Conservation (phyloP, 2,797 vertebrate species). For the Muscicapa striata region DNA sequence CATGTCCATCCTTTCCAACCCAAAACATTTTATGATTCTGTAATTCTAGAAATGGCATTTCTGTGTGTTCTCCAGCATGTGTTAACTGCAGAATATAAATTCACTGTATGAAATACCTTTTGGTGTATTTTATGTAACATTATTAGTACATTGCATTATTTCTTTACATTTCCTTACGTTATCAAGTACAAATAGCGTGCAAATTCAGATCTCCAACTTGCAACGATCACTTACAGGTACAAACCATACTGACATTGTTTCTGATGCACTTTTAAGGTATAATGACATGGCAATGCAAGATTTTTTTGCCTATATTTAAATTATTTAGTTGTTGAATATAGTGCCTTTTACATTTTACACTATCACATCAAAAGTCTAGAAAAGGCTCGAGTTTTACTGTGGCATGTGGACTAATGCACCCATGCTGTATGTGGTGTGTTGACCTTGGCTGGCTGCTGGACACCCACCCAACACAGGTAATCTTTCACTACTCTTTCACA, state of each 20-base stretch:
- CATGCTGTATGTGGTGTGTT: neutral
- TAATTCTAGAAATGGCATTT: neutral
- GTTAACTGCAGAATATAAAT: neutral
- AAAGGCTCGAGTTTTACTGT: neutral
- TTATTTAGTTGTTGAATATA: neutral
- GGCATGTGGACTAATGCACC: neutral
- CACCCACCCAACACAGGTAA: neutral
- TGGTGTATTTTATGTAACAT: neutral
- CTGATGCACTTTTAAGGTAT: neutral
- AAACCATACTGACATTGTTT: neutral
- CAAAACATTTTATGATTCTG: neutral
- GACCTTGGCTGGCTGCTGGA: neutral
- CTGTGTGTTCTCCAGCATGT: neutral
- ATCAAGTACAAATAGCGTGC: neutral
- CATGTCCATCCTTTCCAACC: neutral
- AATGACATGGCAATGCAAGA: neutral
- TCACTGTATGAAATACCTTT: neutral
- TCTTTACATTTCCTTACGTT: neutral
- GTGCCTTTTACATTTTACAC: neutral
- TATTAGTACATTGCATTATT: neutral
- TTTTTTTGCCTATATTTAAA: neutral
- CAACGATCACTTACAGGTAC: neutral
- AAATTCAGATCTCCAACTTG: neutral
- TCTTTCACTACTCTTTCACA: neutral
- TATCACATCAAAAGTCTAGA: neutral